These are phyloP conservation scores for Chaetogeoica ovagalla DNA, from an alignment of 2,888 invertebrate genomes.

Conservation along the genomic window DNA sequence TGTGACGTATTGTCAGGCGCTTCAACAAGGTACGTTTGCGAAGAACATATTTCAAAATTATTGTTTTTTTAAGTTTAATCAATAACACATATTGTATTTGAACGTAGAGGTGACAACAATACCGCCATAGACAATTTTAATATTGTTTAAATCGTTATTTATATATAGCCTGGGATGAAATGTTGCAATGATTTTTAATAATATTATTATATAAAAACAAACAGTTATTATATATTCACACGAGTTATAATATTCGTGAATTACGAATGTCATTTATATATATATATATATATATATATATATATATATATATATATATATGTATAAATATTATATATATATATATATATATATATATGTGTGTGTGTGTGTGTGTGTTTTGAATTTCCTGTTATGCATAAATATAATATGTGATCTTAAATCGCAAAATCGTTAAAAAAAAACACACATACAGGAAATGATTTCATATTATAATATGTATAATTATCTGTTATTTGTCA, in stretches of 20 bases:
- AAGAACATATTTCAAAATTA: not conserved
- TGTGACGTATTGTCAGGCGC: slow-evolving; percentile 13
- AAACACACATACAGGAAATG: slow-evolving; percentile 11
- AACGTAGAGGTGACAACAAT: not conserved
- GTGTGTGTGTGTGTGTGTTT: too few species aligned
- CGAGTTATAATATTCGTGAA: too few species aligned
- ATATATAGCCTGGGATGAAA: not conserved
- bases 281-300: too few species aligned
- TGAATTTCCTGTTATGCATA: not conserved
- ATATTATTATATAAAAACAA: too few species aligned
- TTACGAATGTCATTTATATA: too few species aligned
- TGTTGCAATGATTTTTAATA: too few species aligned
- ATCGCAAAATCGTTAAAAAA: not conserved
- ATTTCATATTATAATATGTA: not conserved
- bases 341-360: too few species aligned
- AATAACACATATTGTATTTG: not conserved
- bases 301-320: too few species aligned
- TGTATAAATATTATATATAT: too few species aligned
- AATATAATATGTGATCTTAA: not conserved
- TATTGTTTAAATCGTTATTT: not conserved
- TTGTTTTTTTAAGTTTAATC: not conserved
- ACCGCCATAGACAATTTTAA: not conserved
- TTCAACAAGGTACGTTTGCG: slow-evolving; percentile 41
- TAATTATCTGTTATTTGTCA: slow-evolving; percentile 2
- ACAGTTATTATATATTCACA: too few species aligned